phyloP scores from a whole-genome alignment of 2,888 invertebrate species.

The Eudasyphora cyanicolor region DNA sequence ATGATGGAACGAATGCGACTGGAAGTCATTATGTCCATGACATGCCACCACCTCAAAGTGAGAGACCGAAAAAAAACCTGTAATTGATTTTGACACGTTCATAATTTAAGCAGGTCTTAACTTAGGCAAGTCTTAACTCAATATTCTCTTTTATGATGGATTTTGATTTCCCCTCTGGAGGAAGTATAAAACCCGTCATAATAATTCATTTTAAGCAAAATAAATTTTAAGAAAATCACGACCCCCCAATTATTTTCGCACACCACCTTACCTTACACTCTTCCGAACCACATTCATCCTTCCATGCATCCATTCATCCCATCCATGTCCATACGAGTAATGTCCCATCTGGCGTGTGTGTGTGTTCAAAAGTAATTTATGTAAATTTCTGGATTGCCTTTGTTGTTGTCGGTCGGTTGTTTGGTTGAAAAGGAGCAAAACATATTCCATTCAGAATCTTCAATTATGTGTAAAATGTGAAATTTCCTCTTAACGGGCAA shows the following conservation, averaged over 20 bases:
- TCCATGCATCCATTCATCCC: not conserved
- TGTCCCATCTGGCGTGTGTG: no score
- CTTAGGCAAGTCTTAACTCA: not conserved
- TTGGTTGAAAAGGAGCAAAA: not conserved
- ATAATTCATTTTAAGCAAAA: not conserved
- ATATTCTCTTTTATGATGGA: not conserved
- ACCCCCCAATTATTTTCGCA: not conserved
- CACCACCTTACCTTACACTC: not conserved
- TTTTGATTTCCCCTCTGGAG: not conserved
- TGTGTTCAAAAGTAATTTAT: constrained; percentile 5
- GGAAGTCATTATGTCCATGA: not conserved
- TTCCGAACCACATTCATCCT: not conserved
- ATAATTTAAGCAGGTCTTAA: not conserved
- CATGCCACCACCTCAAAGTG: not conserved
- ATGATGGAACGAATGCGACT: no score
- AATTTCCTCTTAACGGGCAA: constrained; percentile 29
- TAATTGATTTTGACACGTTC: not conserved
- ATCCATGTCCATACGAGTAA: no score
- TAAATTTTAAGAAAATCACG: not conserved
- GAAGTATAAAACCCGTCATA: not conserved
- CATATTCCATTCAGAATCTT: constrained; percentile 13
- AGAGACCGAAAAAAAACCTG: not conserved
- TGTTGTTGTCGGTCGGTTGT: not conserved
- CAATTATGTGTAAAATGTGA: constrained; percentile 39
- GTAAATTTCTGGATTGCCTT: constrained; percentile 1